Evolutionary conservation across 92 coral and sea anemone species (phyloP).

Genomic region (Blastomussa wellsi): DNA sequence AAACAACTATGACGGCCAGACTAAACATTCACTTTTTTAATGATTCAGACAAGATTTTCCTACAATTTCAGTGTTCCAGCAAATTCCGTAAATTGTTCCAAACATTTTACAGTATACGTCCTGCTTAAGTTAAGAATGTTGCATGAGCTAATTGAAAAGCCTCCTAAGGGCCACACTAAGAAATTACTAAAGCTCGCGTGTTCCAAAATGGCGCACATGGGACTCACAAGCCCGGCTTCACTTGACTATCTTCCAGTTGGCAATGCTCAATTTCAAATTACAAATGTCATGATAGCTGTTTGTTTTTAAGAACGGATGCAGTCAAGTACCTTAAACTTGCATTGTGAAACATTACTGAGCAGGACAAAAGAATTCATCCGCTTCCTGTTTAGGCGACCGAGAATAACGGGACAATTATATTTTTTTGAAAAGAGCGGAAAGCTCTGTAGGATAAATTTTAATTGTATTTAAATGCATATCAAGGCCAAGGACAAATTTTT

Average conservation of each 20-base stretch:
- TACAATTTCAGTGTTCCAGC: neutral
- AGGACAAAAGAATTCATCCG: conserved; percentile 26
- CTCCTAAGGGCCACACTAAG: conserved; percentile 19
- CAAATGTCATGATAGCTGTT: neutral
- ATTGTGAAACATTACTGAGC: conserved; percentile 6
- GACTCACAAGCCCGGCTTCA: neutral
- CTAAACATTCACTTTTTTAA: neutral
- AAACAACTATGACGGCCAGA: neutral
- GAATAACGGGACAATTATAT: neutral
- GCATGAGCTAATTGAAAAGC: conserved; percentile 5
- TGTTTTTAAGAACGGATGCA: conserved; percentile 15
- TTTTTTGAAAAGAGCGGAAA: conserved; percentile 5
- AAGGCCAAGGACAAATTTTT: conserved; percentile 31
- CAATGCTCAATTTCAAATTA: neutral
- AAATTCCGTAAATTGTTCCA: neutral
- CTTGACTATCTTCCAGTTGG: neutral
- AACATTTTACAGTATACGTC: conserved; percentile 11
- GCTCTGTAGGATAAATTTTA: conserved; percentile 21
- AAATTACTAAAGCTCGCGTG: neutral
- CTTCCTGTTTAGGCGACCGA: conserved; percentile 36
- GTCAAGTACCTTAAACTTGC: conserved; percentile 14
- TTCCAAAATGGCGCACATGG: neutral
- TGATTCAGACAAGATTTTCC: neutral
- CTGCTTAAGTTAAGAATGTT: conserved; percentile 3
- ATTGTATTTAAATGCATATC: conserved; percentile 26